phyloP scores from a whole-genome alignment of 2,113 vertebrate genomes.

The Elephantulus edwardii region DNA sequence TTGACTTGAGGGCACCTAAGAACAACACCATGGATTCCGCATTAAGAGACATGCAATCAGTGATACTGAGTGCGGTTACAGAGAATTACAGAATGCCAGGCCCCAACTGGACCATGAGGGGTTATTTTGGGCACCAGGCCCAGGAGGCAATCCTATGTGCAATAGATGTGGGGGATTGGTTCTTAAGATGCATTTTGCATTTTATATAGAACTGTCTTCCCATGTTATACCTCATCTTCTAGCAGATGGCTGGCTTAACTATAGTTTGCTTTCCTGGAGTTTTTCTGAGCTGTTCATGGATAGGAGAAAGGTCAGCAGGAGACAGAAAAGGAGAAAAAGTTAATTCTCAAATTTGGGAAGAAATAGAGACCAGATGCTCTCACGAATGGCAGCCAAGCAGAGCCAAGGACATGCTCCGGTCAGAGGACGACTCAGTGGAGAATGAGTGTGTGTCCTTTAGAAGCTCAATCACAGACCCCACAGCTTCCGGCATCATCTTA shows the following conservation, averaged over 20 bases:
- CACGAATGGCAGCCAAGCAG: not conserved
- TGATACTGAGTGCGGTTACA: not conserved
- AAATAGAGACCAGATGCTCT: not conserved
- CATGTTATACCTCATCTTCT: not conserved
- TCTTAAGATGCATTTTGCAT: not conserved
- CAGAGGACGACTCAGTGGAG: not conserved
- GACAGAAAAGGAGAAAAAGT: too few species aligned
- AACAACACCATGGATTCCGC: rapidly evolving
- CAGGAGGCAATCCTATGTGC: not conserved
- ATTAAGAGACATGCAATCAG: too few species aligned
- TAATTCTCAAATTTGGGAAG: not conserved
- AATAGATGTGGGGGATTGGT: not conserved
- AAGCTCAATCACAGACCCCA: not conserved
- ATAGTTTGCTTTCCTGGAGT: not conserved
- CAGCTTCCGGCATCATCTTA: not conserved
- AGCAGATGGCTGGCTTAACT: not conserved
- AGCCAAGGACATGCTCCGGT: not conserved
- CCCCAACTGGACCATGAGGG: not conserved
- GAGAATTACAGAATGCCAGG: not conserved
- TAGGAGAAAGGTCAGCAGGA: not conserved
- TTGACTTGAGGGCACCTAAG: too few species aligned
- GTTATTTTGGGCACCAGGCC: not conserved
- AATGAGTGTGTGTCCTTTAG: not conserved
- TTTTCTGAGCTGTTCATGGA: not conserved
- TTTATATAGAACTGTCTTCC: not conserved